Conservation (phyloP, 2,113 vertebrate genomes). For the Puma concolor region DNA sequence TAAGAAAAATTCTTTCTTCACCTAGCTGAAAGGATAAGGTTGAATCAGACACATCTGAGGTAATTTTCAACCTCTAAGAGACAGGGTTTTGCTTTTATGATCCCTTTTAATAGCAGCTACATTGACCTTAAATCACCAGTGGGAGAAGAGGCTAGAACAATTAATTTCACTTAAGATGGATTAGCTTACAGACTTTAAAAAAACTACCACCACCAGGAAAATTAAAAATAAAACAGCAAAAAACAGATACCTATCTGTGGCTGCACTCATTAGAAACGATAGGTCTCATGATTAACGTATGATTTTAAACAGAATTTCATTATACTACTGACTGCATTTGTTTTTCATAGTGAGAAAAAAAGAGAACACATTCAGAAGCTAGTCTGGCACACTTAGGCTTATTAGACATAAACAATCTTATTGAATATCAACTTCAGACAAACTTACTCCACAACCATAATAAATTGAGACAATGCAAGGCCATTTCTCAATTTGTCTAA, state of each 20-base stretch:
- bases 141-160: background rate
- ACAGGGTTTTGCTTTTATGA: conserved; percentile 5
- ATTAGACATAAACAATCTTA: background rate
- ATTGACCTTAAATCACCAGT: background rate
- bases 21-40: conserved; percentile 13
- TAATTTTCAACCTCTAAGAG: background rate
- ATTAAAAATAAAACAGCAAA: conserved; percentile 6
- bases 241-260: background rate
- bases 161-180: background rate
- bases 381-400: background rate
- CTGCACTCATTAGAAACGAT: background rate
- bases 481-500: conserved; percentile 39
- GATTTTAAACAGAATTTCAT: background rate
- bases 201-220: background rate
- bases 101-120: background rate
- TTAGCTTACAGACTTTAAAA: conserved; percentile 16
- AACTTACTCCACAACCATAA: background rate
- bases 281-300: background rate
- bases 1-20: background rate
- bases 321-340: background rate
- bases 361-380: background rate
- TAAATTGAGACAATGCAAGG: conserved; percentile 37
- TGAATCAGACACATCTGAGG: background rate
- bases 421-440: background rate
- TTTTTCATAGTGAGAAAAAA: background rate